phyloP scores from a whole-genome alignment of 2,888 invertebrate genomes.

The Eretmocerus hayati region DNA sequence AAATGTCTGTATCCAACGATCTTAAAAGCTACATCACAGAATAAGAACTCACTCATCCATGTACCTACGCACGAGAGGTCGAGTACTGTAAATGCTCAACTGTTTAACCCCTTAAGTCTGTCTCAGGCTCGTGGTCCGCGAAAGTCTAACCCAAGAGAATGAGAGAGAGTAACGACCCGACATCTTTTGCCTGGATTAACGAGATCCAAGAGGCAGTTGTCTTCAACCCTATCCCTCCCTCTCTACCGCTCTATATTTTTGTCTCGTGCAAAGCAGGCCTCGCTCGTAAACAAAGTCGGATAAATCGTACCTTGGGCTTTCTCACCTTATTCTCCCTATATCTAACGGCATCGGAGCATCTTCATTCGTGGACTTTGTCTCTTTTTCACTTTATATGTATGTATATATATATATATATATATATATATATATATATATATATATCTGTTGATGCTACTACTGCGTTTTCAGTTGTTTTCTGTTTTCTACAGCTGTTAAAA shows the following conservation, averaged over 20 bases:
- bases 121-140: too few species aligned
- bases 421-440: too few species aligned
- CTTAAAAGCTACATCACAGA: too few species aligned
- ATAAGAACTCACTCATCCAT: too few species aligned
- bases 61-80: too few species aligned
- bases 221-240: neutral
- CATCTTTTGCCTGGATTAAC: slow-evolving; percentile 33
- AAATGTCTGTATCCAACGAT: too few species aligned
- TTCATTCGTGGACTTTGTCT: too few species aligned
- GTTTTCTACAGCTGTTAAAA: slow-evolving; percentile 12
- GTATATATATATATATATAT: too few species aligned
- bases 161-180: slow-evolving; percentile 10
- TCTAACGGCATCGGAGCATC: neutral
- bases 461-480: slow-evolving; percentile 11
- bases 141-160: too few species aligned
- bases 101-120: too few species aligned
- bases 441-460: neutral
- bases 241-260: neutral
- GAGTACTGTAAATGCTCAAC: too few species aligned
- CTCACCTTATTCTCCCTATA: slow-evolving; percentile 6
- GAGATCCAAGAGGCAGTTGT: slow-evolving; percentile 17
- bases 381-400: neutral
- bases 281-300: slow-evolving; percentile 35
- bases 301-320: slow-evolving; percentile 28
- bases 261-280: slow-evolving; percentile 2